Evolutionary conservation across 2,888 invertebrate genomes (phyloP).

Genomic region (Volucella inflata): DNA sequence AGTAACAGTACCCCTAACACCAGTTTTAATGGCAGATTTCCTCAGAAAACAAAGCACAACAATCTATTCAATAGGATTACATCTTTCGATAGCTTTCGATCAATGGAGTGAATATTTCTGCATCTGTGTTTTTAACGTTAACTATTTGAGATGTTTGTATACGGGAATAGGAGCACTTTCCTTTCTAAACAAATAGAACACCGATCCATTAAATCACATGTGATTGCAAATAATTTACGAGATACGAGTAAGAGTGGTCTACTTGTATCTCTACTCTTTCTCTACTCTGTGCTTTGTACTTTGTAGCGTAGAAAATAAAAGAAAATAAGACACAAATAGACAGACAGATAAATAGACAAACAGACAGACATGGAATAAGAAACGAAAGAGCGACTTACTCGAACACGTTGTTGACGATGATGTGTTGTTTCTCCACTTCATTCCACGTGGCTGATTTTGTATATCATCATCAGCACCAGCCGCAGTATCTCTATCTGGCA

Average conservation of each 20-base stretch:
- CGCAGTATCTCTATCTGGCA: neutral
- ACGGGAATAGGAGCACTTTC: slow-evolving; percentile 15
- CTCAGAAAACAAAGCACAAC: slow-evolving; percentile 1
- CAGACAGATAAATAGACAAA: neutral
- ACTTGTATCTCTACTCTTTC: too few relatives aligned
- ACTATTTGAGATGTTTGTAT: slow-evolving; percentile 2
- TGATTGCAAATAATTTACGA: slow-evolving; percentile 68
- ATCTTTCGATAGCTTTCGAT: slow-evolving; percentile 19
- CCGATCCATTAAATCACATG: slow-evolving; percentile 70
- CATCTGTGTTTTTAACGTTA: slow-evolving; percentile 3
- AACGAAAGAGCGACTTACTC: slow-evolving; percentile 6
- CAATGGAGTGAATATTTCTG: slow-evolving; percentile 2
- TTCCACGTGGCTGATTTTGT: slow-evolving; percentile 23
- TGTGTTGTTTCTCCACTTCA: slow-evolving; percentile 59
- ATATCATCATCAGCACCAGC: neutral
- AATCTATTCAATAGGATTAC: slow-evolving; percentile 38
- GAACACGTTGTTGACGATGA: slow-evolving; percentile 49
- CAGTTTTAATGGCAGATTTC: neutral
- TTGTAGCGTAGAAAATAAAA: neutral
- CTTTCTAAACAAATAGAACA: slow-evolving; percentile 56
- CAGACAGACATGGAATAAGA: slow-evolving; percentile 16
- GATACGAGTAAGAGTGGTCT: too few relatives aligned
- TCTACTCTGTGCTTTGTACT: too few relatives aligned
- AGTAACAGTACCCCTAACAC: too few relatives aligned
- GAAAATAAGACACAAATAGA: slow-evolving; percentile 4